These are phyloP conservation scores for Cliona cf. orientalis DNA, from an alignment of 37 sponge, comb jelly and placozoan species.

Conservation along the genomic window DNA sequence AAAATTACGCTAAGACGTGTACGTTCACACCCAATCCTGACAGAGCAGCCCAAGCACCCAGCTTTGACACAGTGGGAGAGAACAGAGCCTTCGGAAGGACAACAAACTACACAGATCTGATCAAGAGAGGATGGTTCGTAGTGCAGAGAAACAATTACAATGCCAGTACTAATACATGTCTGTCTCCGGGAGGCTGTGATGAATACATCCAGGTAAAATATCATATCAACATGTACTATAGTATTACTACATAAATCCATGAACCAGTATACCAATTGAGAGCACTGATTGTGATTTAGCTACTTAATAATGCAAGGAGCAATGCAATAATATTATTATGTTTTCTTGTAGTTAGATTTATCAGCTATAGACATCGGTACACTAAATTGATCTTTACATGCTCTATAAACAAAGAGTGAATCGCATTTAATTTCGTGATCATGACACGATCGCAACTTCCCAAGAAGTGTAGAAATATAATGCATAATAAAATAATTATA, in stretches of 20 bases:
- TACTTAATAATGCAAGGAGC: neutral
- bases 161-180: constrained; percentile 17
- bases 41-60: neutral
- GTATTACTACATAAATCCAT: no score
- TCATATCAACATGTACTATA: no score
- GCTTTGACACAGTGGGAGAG: constrained; percentile 48
- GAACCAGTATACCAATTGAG: no score
- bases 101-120: neutral
- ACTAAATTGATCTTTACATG: no score
- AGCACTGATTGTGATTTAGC: neutral
- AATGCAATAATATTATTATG: neutral
- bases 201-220: constrained; percentile 54
- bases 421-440: no score
- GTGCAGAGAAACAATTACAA: neutral
- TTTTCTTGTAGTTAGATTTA: no score
- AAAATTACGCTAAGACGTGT: constrained; percentile 35
- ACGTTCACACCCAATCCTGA: constrained; percentile 19
- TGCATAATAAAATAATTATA: no score
- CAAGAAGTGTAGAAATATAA: no score
- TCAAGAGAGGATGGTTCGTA: constrained; percentile 16
- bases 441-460: no score
- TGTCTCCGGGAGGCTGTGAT: constrained; percentile 3
- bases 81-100: neutral
- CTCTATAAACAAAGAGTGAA: no score
- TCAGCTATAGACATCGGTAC: no score